Conservation (phyloP, 2,797 vertebrate species). For the Rhinichthys osculus region DNA sequence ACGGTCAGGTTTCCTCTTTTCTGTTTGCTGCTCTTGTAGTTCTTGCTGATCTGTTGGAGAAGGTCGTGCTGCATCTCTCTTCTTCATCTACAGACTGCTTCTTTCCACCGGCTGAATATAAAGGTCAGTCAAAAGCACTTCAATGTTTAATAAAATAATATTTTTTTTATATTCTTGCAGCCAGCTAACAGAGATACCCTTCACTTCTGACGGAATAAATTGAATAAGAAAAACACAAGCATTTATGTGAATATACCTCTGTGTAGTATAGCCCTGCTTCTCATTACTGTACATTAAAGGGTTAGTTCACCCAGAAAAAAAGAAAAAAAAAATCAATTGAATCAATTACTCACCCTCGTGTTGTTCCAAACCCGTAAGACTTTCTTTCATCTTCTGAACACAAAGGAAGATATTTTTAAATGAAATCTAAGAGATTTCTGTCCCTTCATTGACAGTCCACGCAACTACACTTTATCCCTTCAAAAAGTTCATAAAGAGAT, state of each 20-base stretch:
- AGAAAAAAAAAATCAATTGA: no score
- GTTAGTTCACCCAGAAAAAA: not conserved
- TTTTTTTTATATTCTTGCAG: not conserved
- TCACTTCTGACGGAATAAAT: not conserved
- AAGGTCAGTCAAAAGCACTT: constrained; percentile 81
- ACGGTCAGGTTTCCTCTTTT: not conserved
- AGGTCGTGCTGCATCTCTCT: constrained; percentile 82
- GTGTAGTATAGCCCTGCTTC: not conserved
- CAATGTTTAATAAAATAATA: constrained; percentile 5
- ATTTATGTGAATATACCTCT: not conserved
- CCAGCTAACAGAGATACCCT: not conserved
- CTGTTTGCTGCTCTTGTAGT: constrained; percentile 74
- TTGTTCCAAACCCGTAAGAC: not conserved
- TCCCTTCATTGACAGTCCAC: not conserved
- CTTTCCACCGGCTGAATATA: constrained; percentile 79
- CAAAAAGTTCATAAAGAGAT: not conserved
- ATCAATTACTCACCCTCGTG: not conserved
- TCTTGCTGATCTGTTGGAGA: constrained; percentile 88
- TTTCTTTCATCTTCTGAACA: not conserved
- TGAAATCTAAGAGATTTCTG: not conserved
- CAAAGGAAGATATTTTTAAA: not conserved
- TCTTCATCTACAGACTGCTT: constrained; percentile 79
- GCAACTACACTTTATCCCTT: not conserved
- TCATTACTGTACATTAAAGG: not conserved
- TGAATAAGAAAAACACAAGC: not conserved